Base-by-base conservation (phyloP, 2,113 vertebrate genomes). In the Eira barbara region DNA sequence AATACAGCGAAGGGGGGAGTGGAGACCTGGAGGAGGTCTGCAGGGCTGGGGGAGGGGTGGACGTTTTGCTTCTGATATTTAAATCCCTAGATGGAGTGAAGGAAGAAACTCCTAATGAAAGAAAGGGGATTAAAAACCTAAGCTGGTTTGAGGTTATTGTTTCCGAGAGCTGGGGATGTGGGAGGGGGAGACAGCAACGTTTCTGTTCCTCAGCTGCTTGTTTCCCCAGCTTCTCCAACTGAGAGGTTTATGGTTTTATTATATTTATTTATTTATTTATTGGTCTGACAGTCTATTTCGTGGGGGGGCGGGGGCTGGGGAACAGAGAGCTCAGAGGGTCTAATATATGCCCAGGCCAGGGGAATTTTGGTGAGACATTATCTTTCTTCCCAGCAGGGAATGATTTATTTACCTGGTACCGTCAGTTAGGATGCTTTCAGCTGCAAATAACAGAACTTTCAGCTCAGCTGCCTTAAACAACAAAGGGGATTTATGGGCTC, bases 1-100 rank as follows among this genome's bases (percentile, higher is more conserved):
- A 97, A 96, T 63, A 69, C 82, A 97, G 80, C 89, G 96, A 97
- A 97, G 94, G 90, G 96, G 96, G 89, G 67, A 81, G 20, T 57
- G 57, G 52, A 57, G 85, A 47, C 12, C 84, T 94, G 85, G 67
- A 59, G 86, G 21, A n/a, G 67, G 34, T 45, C 86, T 29, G 39
- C 63, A 85, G 65, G 78, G 21, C 29, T 12, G 57, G 65, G 39
- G 45, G 71, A 74, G 80, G 79, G 79, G 42, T 63, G 10, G n/a
- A 31, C 52, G 71, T 45, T 86, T 91, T 94, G 65, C 84, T 94
- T 96, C 76, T 93, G 71, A 89, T 94, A 92, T 61, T 96, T 96
- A 94, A 97, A 91, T 92, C 94, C 78, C 73, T 94, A 89, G 52
- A 83, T 74, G 59, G 69, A 45, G n/a, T 36, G 31, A 90, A 95